Evolutionary conservation across 2,888 invertebrate species (phyloP).

Genomic region (Drosophila paranaensis): DNA sequence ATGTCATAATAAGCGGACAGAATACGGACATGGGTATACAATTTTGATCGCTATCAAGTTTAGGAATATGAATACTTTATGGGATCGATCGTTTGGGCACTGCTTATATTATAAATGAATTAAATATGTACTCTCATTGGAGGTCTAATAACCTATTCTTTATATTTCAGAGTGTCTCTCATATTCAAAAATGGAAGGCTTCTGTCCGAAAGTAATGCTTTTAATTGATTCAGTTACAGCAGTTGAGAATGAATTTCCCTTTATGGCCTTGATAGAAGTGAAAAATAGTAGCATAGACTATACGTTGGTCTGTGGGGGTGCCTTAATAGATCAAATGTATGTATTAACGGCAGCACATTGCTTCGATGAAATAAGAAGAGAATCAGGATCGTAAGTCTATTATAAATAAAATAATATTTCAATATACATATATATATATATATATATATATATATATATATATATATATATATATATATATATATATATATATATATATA

Average conservation of each 20-base stretch:
- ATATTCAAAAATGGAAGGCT: not conserved
- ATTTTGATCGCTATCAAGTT: no score
- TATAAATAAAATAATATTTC: not conserved
- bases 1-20: no score
- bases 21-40: no score
- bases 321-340: slow-evolving; percentile 32
- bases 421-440: not conserved
- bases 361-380: not conserved
- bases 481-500: not conserved
- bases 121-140: not conserved
- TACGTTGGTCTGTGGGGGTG: slow-evolving; percentile 24
- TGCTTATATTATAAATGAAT: no score
- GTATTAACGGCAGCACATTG: slow-evolving; percentile 51
- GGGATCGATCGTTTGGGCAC: no score
- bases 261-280: slow-evolving; percentile 27
- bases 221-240: not conserved
- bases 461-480: not conserved
- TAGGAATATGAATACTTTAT: no score
- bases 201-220: not conserved
- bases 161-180: slow-evolving; percentile 23
- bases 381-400: not conserved
- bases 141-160: not conserved
- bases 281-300: not conserved
- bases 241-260: slow-evolving; percentile 4
- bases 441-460: not conserved